Evolutionary conservation across 2,888 invertebrate genomes (phyloP), one percentile per base, ranked within the genome.

Genomic region (Cabera pusaria): DNA sequence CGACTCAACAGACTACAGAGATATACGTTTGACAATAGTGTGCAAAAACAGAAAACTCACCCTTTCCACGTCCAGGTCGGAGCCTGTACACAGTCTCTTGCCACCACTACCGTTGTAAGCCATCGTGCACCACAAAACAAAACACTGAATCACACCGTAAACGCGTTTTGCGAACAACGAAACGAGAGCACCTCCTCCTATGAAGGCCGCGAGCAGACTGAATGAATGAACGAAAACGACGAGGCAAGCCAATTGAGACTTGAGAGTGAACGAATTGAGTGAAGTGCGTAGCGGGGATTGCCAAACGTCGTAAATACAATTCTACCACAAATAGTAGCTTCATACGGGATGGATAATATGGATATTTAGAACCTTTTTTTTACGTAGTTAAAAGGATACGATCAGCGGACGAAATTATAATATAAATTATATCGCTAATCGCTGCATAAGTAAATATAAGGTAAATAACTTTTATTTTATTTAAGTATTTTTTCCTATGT

Each of bases 41-140:
- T 49, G 48, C 39, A 41, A 50, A 57, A 59, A 56, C 44, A 43
- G 27, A 42, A 49, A 52, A 77, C 82, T 78, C 52, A 90, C 89
- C 86, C 89, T 85, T 79, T 90, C 89, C 27, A 88, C 85, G 61
- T 89, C 88, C 53, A 88, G 68, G 51, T 90, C 89, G 45, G 84
- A 83, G 47, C 86, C 87, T 52, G 87, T 81, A 66, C 89, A 89
- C 69, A 88, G 82, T 84, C 89, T 86, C 74, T 90, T 89, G 71
- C 82, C 85, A 79, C 91, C 91, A 90, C 92, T 92, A 73, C 92
- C 92, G 90, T 92, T 92, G 90, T 92, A 92, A 91, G 92, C 92
- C 92, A 92, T 92, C 81, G 86, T 92, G 90, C 81, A 91, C 89
- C 90, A 91, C 90, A 90, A 90, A 88, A 86, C 83, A 84, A 83